Base-by-base conservation (phyloP, 2,888 invertebrate species). In the Mellilla xanthometata region DNA sequence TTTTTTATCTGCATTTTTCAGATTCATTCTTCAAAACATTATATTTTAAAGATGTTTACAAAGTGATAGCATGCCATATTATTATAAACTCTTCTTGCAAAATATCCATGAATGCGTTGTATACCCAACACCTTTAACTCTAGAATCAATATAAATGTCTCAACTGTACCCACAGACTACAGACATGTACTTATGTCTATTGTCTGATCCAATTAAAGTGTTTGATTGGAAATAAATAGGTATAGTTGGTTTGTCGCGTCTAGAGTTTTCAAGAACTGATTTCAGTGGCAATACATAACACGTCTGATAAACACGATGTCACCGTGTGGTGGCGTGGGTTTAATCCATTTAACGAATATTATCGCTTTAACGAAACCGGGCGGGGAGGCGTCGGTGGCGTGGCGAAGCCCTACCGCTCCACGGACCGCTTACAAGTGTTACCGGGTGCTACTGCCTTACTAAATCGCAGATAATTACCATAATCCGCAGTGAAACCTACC, bases 291-390 rank as follows among this genome's bases (percentile, higher is more conserved):
- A 3, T 10, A 32, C 12, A 34, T 24, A 31, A 32, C 22, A 41
- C 13, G 12, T 15, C 26, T 29, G 36, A 34, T 11, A 38, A 28
- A 32, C 31, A 39, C 39, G 36, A 36, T 39, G 29, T 15, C 46
- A 43, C 38, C 41, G 64, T 58, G 63, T 64, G 54, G 55, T 34
- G 39, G 64, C 58, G 63, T 64, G 54, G 55, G 60, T 57, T 60
- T 80, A 84, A 86, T 84, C 84, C 79, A 68, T 68, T 86, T 85
- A 86, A 69, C 26, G 60, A 76, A 76, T 79, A 78, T 73, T 75
- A 82, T 77, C 72, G 77, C 69, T 76, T 76, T 77, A 81, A 60
- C 65, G 54, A 66, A 65, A 60, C 60, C 54, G 42, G 49, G 38
- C 12, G 33, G 41, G 49, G 58, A 35, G 45, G 49, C 40, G 46